Percentiles rank a stretch among this genome's conserved stretches.
Evolutionary conservation across 2,113 vertebrate genomes (phyloP).

Genomic region (Chaenocephalus aceratus): DNA sequence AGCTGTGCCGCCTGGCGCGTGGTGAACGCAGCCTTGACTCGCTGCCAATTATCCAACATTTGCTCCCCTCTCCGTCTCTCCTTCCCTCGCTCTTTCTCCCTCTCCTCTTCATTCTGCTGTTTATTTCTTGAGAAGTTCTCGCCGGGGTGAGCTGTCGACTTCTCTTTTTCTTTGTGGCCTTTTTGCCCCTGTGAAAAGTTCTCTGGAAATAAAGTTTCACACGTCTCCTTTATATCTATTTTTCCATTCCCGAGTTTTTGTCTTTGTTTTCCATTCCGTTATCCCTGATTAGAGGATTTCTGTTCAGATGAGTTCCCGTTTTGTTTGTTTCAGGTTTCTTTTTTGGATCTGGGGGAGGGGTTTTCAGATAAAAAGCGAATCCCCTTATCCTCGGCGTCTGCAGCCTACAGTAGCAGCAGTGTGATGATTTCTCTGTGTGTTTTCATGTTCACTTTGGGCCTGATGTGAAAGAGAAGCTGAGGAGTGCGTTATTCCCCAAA

Average conservation of each 20-base stretch:
- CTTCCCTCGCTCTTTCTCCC: slow-evolving; percentile 51
- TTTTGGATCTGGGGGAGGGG: slow-evolving; percentile 35
- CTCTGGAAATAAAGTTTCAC: slow-evolving; percentile 49
- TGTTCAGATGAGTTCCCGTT: slow-evolving; percentile 35
- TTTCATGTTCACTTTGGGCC: slow-evolving; percentile 75
- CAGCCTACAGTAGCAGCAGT: slow-evolving; percentile 58
- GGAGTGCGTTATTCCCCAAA: slow-evolving; percentile 69
- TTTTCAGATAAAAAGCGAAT: slow-evolving; percentile 54
- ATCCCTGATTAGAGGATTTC: slow-evolving; percentile 68
- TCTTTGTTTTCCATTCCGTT: slow-evolving; percentile 56
- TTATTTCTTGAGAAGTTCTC: slow-evolving; percentile 72
- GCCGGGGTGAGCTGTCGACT: slow-evolving; percentile 44
- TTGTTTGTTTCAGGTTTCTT: slow-evolving; percentile 56
- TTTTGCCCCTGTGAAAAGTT: slow-evolving; percentile 62
- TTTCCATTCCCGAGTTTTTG: neutral
- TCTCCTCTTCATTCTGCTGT: slow-evolving; percentile 77
- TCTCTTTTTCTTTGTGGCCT: slow-evolving; percentile 46
- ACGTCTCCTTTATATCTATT: slow-evolving; percentile 11
- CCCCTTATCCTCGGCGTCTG: slow-evolving; percentile 50
- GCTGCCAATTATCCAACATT: slow-evolving; percentile 96
- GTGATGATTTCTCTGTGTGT: slow-evolving; percentile 63
- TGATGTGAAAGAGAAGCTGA: slow-evolving; percentile 71
- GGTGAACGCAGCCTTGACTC: slow-evolving; percentile 88
- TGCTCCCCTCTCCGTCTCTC: slow-evolving; percentile 73
- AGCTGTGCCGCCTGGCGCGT: slow-evolving; percentile 98